Percentiles rank a stretch among this genome's conserved stretches.
These are phyloP conservation scores for Cheilosia impressa DNA, from an alignment of 2,888 invertebrate genomes.

Conservation along the genomic window DNA sequence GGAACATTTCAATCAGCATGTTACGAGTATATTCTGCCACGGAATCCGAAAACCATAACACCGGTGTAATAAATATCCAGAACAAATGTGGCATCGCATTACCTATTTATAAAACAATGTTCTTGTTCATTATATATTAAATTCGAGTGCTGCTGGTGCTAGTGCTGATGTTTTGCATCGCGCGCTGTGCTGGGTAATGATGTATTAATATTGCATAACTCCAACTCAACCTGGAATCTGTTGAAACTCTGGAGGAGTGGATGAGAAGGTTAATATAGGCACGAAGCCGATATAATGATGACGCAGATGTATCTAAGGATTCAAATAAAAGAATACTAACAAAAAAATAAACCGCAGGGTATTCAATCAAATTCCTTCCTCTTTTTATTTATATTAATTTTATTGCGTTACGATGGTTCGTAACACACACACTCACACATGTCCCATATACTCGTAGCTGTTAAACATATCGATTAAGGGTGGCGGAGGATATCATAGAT, in stretches of 20 bases:
- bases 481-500: conserved; percentile 28
- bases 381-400: conserved; percentile 8
- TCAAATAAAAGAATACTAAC: neutral
- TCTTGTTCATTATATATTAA: conserved; percentile 50
- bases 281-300: neutral
- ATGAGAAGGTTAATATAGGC: conserved; percentile 22
- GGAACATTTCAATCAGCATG: conserved; percentile 4
- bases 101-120: conserved; percentile 44
- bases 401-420: conserved; percentile 5
- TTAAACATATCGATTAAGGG: conserved; percentile 55
- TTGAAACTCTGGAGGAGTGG: conserved; percentile 28
- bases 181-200: conserved; percentile 29
- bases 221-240: conserved; percentile 53
- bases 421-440: conserved; percentile 14
- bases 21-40: conserved; percentile 11
- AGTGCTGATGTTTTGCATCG: conserved; percentile 5
- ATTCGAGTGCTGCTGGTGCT: conserved; percentile 26
- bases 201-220: conserved; percentile 58
- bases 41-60: conserved; percentile 1
- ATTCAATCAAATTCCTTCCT: conserved; percentile 50
- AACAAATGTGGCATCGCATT: conserved; percentile 35
- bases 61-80: conserved; percentile 29
- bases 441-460: conserved; percentile 12
- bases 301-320: conserved; percentile 25
- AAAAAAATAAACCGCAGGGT: conserved; percentile 3